Evolutionary conservation across 35 echinoderm and acorn worm genomes (phyloP).

Genomic region (Eucidaris tribuloides): DNA sequence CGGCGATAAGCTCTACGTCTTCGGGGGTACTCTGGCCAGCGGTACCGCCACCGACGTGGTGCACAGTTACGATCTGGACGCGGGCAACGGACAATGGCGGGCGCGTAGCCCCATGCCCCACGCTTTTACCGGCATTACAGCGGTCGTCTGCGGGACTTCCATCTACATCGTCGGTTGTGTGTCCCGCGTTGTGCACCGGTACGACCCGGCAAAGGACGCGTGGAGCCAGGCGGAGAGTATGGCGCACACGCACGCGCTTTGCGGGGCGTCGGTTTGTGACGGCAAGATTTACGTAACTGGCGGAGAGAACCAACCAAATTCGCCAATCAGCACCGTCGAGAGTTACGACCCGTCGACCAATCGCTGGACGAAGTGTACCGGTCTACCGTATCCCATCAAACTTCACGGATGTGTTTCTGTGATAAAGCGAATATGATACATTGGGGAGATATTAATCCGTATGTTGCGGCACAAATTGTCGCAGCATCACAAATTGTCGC

Average conservation of each 20-base stretch:
- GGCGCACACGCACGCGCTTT: slow-evolving; percentile 47
- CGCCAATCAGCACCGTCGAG: slow-evolving; percentile 54
- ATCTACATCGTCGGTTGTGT: slow-evolving; percentile 79
- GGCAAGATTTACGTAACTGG: slow-evolving; percentile 74
- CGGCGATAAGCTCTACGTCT: slow-evolving; percentile 63
- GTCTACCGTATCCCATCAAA: slow-evolving; percentile 57
- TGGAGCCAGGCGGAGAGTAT: slow-evolving; percentile 74
- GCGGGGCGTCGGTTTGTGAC: slow-evolving; percentile 63
- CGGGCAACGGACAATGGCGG: slow-evolving; percentile 7
- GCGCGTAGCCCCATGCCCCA: slow-evolving; percentile 48
- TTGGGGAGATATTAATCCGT: too few relatives aligned
- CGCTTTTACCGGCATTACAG: slow-evolving; percentile 63
- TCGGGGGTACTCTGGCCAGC: slow-evolving; percentile 59
- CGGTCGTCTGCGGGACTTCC: slow-evolving; percentile 31
- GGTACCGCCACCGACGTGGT: slow-evolving; percentile 62
- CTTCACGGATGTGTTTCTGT: slow-evolving; percentile 58
- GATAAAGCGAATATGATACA: slow-evolving; percentile 40
- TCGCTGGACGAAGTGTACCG: slow-evolving; percentile 46
- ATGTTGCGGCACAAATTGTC: too few relatives aligned
- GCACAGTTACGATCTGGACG: slow-evolving; percentile 53
- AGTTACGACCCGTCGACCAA: slow-evolving; percentile 61
- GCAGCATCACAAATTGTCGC: too few relatives aligned
- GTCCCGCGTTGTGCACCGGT: slow-evolving; percentile 61
- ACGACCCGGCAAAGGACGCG: slow-evolving; percentile 39
- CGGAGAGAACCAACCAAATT: slow-evolving; percentile 68